phyloP scores from a whole-genome alignment of 2,113 vertebrate species.

The Ondatra zibethicus region DNA sequence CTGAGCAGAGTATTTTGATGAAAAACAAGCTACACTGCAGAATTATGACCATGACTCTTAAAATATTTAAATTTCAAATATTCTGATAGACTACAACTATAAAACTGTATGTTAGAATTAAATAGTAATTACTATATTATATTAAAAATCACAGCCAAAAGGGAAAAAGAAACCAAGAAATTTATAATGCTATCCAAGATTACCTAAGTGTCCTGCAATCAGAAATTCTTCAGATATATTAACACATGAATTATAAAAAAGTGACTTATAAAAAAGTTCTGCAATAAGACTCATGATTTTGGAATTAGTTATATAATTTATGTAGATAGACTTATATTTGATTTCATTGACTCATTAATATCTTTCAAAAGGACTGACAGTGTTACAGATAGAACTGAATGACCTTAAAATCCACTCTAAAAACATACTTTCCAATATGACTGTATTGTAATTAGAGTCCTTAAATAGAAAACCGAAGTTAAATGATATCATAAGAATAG shows the following conservation, averaged over 20 bases:
- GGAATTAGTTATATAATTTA: neutral
- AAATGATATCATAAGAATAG: neutral
- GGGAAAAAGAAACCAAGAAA: neutral
- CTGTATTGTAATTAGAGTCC: neutral
- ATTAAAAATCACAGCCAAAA: conserved; percentile 35
- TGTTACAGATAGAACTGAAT: neutral
- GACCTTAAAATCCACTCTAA: neutral
- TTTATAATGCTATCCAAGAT: conserved; percentile 24
- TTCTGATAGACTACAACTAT: neutral
- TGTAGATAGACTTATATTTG: neutral
- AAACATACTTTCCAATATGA: neutral
- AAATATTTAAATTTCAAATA: conserved; percentile 52
- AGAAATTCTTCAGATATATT: conserved; percentile 39
- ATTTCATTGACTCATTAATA: conserved; percentile 52
- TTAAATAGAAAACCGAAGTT: conserved; percentile 12
- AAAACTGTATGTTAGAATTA: conserved; percentile 34
- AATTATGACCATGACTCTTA: conserved; percentile 6
- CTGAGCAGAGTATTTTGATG: conserved; percentile 29
- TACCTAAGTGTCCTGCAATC: conserved; percentile 10
- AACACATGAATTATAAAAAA: conserved; percentile 28
- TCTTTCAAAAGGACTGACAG: conserved; percentile 4
- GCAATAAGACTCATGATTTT: conserved; percentile 17
- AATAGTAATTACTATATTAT: conserved; percentile 1
- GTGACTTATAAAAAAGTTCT: neutral
- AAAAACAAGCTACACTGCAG: conserved; percentile 1